These are phyloP conservation scores for Tachycineta bicolor DNA, from an alignment of 2,113 vertebrate species.

Conservation along the genomic window DNA sequence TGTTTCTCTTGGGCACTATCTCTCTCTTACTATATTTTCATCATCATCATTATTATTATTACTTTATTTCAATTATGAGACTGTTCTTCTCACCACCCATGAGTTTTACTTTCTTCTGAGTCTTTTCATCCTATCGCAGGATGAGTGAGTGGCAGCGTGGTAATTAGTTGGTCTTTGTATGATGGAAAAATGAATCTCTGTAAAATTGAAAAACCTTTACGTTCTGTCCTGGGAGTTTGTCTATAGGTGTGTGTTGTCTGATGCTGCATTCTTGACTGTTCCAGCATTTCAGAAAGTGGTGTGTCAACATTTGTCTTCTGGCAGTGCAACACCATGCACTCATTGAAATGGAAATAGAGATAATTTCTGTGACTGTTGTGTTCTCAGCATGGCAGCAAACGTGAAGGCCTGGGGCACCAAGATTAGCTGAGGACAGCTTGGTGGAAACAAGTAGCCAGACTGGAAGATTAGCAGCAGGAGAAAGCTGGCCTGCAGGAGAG, in stretches of 20 bases:
- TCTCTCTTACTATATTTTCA: neutral
- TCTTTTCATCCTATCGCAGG: neutral
- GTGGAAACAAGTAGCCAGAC: neutral
- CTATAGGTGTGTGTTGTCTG: neutral
- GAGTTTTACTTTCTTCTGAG: neutral
- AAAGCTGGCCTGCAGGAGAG: neutral
- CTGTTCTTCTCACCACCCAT: neutral
- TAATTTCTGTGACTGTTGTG: rapidly evolving
- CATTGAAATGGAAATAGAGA: neutral
- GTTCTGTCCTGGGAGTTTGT: neutral
- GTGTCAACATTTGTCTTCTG: neutral
- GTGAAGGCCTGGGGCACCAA: neutral
- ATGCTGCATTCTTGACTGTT: neutral
- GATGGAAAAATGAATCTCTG: neutral
- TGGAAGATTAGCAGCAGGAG: neutral
- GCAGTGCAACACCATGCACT: neutral
- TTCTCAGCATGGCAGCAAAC: neutral
- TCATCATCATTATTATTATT: neutral
- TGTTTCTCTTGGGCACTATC: neutral
- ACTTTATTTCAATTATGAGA: neutral
- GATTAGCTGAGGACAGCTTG: neutral
- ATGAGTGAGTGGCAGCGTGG: neutral
- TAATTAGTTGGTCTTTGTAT: neutral
- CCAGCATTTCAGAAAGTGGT: neutral
- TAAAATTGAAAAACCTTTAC: neutral